Percentiles rank a stretch among this genome's conserved stretches.
These are phyloP conservation scores for Mustelus asterias DNA, from an alignment of 2,113 vertebrate genomes.

Conservation along the genomic window DNA sequence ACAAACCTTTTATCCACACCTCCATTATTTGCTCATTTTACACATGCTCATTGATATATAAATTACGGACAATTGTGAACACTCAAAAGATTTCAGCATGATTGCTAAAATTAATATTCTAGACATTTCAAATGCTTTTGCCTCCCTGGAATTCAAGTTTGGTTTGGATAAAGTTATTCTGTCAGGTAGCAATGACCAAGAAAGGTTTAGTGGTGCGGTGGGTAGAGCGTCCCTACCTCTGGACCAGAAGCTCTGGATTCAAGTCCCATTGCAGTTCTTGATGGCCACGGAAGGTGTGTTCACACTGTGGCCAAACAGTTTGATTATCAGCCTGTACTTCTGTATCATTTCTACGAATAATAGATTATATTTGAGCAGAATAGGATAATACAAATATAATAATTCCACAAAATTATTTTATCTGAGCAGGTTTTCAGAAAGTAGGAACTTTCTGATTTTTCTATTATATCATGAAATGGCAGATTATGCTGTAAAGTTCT, in stretches of 20 bases:
- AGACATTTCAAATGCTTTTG: not conserved
- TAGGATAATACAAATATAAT: not conserved
- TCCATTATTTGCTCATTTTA: not conserved
- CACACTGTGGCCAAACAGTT: no score
- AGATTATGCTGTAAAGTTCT: not conserved
- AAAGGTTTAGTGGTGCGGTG: no score
- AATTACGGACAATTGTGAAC: not conserved
- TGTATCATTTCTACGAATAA: not conserved
- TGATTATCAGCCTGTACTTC: not conserved
- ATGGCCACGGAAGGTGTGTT: no score
- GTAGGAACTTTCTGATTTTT: not conserved
- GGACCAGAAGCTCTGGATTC: no score
- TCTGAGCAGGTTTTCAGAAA: not conserved
- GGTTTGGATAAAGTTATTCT: not conserved
- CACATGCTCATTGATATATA: not conserved
- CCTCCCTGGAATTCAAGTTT: not conserved
- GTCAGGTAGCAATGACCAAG: no score
- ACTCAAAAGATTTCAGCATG: not conserved
- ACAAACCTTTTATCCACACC: not conserved
- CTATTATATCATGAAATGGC: not conserved
- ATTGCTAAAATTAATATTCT: not conserved
- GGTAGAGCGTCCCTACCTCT: no score
- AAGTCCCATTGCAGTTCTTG: no score
- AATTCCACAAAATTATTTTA: conserved; percentile 2
- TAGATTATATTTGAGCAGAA: not conserved